Evolutionary conservation across 2,797 vertebrate species (phyloP), one percentile per base, ranked within the genome.

Genomic region (Enteromius fasciolatus): DNA sequence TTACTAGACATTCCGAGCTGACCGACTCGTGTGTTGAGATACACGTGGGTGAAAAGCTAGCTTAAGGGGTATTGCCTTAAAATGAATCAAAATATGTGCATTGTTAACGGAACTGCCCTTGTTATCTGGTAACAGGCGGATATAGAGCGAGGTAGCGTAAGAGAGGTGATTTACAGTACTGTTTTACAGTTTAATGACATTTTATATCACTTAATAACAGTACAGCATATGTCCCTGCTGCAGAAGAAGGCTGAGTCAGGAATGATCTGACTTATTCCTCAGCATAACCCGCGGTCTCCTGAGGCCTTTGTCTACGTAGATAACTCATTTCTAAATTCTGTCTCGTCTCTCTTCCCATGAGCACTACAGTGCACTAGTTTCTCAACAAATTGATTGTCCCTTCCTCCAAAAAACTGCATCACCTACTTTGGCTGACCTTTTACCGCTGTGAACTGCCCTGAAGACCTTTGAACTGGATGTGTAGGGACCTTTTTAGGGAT

Each of bases 371-470:
- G n/a, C 52, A 52, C 46, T 44, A 17, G 46, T 86, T 85, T 87
- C 86, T 76, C 84, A 85, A 87, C 54, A 48, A 31, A 57, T 4
- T 33, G 31, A 83, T 63, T 36, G 41, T 75, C 68, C 18, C 20
- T 50, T 66, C 20, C 68, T 66, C 46, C n/a, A 28, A 54, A 80
- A 69, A 31, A 36, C 48, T 36, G 57, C 15, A 36, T 67, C 61
- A 83, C 61, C 39, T 64, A 68, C 25, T 68, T 57, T 39, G 14
- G 20, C 36, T 63, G 76, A 80, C 63, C 70, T 80, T 74, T 57
- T 31, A 66, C 36, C 52, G 20, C 46, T 18, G 14, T 64, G 23
- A 72, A 72, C 46, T 73, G 41, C 18, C 69, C n/a, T 57, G 41
- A n/a, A 54, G 20, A 67, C 67, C 25, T 59, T 46, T 64, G n/a